A percentile compares a stretch with the other conserved stretches of the same genome.
Evolutionary conservation across 2,113 vertebrate species (phyloP).

Genomic region (Coptodon rendalli): DNA sequence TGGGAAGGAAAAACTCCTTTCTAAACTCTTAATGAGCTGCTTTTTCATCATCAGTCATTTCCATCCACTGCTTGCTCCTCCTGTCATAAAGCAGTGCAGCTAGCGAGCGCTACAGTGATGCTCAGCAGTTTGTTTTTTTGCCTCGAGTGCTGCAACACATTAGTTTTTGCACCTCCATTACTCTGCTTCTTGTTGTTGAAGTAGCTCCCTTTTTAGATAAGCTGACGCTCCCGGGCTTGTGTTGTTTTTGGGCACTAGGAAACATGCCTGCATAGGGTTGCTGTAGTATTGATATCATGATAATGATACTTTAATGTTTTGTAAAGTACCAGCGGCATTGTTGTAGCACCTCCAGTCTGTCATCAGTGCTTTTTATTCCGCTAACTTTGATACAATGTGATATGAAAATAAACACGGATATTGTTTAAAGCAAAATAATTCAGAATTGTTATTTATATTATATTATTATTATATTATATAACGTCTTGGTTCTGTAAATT

Average conservation of each 20-base stretch:
- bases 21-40: not conserved
- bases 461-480: not conserved
- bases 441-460: not conserved
- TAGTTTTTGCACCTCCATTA: not conserved
- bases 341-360: not conserved
- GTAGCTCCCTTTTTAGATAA: not conserved
- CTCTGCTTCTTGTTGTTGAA: not conserved
- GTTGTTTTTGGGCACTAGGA: not conserved
- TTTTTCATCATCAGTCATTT: not conserved
- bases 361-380: not conserved
- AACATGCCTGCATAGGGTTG: not conserved
- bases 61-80: not conserved
- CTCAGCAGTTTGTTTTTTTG: not conserved
- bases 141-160: not conserved
- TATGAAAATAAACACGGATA: not conserved
- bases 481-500: fast-evolving
- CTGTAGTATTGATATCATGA: not conserved
- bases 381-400: not conserved
- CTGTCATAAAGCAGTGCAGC: not conserved
- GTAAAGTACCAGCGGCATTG: fast-evolving
- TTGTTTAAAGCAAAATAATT: not conserved
- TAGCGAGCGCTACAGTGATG: not conserved
- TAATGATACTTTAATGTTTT: not conserved
- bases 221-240: not conserved
- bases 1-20: not conserved